Evolutionary conservation across 2,797 vertebrate species (phyloP).

Genomic region (Ciconia nigra): DNA sequence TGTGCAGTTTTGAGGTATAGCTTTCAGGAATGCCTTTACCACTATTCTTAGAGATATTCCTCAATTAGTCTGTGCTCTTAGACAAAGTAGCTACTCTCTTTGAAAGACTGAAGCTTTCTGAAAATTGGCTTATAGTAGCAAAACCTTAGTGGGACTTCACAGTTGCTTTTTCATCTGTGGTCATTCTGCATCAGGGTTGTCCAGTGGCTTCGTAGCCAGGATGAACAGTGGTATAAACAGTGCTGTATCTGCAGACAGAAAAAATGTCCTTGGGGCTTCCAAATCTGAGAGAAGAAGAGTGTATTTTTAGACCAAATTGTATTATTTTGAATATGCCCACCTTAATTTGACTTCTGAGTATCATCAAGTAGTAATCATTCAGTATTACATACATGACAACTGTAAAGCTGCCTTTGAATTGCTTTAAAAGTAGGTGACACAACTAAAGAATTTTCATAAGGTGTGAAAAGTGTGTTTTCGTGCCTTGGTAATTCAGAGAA

Average conservation of each 20-base stretch:
- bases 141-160: neutral
- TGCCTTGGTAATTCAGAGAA: neutral
- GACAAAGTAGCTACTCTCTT: neutral
- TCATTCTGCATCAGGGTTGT: neutral
- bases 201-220: neutral
- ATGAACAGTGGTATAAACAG: neutral
- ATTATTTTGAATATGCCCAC: neutral
- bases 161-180: neutral
- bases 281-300: neutral
- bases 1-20: neutral
- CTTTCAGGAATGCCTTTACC: neutral
- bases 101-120: neutral
- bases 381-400: neutral
- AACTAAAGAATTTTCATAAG: neutral
- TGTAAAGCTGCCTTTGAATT: neutral
- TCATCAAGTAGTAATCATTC: fast-evolving
- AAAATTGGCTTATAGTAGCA: neutral
- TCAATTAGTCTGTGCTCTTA: neutral
- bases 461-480: neutral
- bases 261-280: neutral
- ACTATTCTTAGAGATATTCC: neutral
- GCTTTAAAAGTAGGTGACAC: neutral
- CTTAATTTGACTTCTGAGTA: neutral
- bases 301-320: neutral
- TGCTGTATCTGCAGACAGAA: neutral